Evolutionary conservation across 2,113 vertebrate species (phyloP), one percentile per base, ranked within the genome.

Genomic region (Oxygymnocypris stewartii): DNA sequence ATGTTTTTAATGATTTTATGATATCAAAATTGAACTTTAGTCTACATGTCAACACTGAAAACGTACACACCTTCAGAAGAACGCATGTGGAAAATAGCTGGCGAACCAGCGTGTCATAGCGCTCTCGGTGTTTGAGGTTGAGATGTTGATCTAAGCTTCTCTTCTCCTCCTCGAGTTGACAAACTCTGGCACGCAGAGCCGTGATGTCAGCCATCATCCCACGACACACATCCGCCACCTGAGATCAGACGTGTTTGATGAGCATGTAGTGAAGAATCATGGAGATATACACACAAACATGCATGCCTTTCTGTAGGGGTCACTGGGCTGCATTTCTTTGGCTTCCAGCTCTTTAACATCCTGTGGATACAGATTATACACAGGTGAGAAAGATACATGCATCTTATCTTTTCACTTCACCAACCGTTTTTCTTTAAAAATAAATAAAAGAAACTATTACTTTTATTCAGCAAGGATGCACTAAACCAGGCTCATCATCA

Each of bases 181-280:
- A 2, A 0, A 96, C 88, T 63, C 37, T 89, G 25, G 93, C 87
- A 92, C 93, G 92, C 79, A 95, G 92, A 9, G 89, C 92, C 0
- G 92, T 95, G 90, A 94, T 90, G 91, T 96, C 94, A 91, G 94
- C 69, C 89, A 96, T 94, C 91, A 95, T 90, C 57, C 91, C 85
- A 1, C 93, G 92, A 85, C 94, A 94, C 14, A 87, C 88, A 7
- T 89, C 92, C 0, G 91, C 89, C 83, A 89, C 85, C 95, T 94
- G 87, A 14, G 40, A 59, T 37, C 51, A 28, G 37, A 67, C 18
- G 10, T 42, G 47, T 74, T 76, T 74, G 61, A 9, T 42, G 28
- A 37, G 20, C 9, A 47, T 63, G 57, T 25, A 44, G n/a, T 31
- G 42, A 61, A 18, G 20, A 25, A 74, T 6, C 9, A 3, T 25